These are phyloP conservation scores for Empis livida DNA, from an alignment of 2,888 invertebrate species.

Conservation along the genomic window DNA sequence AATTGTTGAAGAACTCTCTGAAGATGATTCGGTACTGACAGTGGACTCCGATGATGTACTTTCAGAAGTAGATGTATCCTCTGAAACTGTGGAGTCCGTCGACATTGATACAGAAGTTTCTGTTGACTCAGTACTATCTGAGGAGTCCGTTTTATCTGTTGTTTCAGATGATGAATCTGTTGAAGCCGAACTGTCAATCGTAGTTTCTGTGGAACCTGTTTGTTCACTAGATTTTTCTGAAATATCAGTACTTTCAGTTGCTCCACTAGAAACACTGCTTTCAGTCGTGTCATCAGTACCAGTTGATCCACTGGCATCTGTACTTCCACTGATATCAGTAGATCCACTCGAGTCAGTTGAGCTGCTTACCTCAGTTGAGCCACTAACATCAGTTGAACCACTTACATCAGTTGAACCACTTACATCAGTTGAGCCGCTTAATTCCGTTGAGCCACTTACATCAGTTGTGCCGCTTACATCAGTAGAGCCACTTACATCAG, in stretches of 20 bases:
- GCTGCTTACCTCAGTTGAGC: not conserved
- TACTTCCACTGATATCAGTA: not conserved
- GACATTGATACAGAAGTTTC: conserved; percentile 4
- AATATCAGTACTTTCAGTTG: not conserved
- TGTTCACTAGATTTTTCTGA: not conserved
- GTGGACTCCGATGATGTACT: too few relatives aligned
- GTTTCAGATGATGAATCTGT: conserved; percentile 7
- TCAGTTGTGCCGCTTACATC: conserved; percentile 9
- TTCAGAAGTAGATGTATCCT: not conserved
- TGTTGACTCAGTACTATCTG: not conserved
- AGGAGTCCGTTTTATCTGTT: conserved; percentile 7
- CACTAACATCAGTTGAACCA: not conserved
- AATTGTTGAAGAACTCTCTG: conserved; percentile 1
- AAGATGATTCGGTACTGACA: conserved; percentile 1
- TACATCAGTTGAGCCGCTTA: not conserved
- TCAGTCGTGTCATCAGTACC: conserved; percentile 2
- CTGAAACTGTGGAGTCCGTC: not conserved
- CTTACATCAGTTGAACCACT: not conserved
- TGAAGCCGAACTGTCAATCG: conserved; percentile 9
- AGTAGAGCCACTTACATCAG: conserved; percentile 16
- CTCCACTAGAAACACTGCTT: not conserved
- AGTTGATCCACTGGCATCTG: not conserved
- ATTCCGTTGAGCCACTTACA: conserved; percentile 6
- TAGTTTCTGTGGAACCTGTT: not conserved
- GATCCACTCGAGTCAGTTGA: conserved; percentile 3